Conservation (phyloP, 2,888 invertebrate genomes). For the Mesorhabditis spiculigera region DNA sequence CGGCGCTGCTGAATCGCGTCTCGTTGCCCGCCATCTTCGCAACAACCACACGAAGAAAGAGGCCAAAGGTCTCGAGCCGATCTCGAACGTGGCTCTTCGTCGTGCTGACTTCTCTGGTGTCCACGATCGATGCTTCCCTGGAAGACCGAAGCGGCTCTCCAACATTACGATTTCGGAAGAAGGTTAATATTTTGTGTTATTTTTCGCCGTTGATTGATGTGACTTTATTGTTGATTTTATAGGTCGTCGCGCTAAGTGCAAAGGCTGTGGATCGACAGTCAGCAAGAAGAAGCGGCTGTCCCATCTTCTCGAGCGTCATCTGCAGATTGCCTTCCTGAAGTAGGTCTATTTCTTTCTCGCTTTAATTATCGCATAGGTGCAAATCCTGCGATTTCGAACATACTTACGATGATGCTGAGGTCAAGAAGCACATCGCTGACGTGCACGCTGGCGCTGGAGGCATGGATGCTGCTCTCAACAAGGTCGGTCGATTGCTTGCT, state of each 20-base stretch:
- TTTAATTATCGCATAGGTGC: constrained; percentile 18
- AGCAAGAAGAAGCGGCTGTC: constrained; percentile 35
- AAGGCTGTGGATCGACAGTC: constrained; percentile 30
- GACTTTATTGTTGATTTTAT: constrained; percentile 15
- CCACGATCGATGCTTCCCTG: constrained; percentile 45
- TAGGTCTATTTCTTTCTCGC: constrained; percentile 11
- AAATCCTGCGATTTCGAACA: constrained; percentile 25
- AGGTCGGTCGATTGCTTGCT: background rate
- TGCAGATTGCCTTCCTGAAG: constrained; percentile 28
- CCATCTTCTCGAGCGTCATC: constrained; percentile 36
- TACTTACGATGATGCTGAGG: constrained; percentile 17
- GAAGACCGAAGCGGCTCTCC: constrained; percentile 40
- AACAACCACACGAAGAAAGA: constrained; percentile 36
- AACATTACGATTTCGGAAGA: constrained; percentile 36
- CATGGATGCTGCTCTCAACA: background rate
- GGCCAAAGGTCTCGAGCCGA: constrained; percentile 33
- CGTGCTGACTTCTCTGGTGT: constrained; percentile 35
- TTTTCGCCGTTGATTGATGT: background rate
- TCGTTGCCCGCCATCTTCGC: constrained; percentile 37
- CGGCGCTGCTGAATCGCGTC: constrained; percentile 40
- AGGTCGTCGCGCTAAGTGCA: constrained; percentile 38
- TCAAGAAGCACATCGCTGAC: constrained; percentile 24
- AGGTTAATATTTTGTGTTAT: background rate
- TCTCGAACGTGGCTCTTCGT: constrained; percentile 39
- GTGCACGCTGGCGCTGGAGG: constrained; percentile 16